Conservation (phyloP, 2,113 vertebrate species). For the Antechinus stuartii region DNA sequence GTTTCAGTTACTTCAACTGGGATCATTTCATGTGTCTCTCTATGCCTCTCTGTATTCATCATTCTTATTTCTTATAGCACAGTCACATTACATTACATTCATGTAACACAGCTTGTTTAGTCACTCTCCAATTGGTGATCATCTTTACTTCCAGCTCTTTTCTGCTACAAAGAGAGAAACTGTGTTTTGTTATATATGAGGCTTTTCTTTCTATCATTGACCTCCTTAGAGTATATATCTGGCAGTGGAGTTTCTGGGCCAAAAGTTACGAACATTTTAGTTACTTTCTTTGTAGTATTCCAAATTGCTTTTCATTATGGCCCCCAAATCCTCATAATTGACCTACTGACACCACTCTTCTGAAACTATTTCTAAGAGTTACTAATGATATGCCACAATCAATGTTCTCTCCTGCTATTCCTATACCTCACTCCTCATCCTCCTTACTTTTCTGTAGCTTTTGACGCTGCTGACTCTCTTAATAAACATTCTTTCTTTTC, state of each 20-base stretch:
- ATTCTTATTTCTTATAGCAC: background rate
- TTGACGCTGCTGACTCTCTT: background rate
- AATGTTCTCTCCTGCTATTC: background rate
- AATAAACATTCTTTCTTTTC: background rate
- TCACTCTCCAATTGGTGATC: background rate
- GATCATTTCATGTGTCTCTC: background rate
- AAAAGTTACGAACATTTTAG: background rate
- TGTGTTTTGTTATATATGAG: background rate
- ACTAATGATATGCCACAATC: background rate
- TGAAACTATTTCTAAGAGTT: background rate
- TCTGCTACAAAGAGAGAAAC: background rate
- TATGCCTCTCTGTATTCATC: background rate
- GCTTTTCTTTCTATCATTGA: background rate
- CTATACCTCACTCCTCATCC: background rate
- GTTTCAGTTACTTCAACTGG: background rate
- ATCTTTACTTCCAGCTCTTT: background rate
- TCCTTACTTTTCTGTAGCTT: background rate
- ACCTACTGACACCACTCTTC: background rate
- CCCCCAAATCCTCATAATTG: background rate
- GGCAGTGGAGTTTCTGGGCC: background rate
- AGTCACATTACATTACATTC: background rate
- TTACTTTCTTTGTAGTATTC: background rate
- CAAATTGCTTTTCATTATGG: background rate
- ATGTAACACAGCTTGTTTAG: background rate
- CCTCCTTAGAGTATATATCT: background rate